phyloP scores from a whole-genome alignment of 2,888 invertebrate genomes.

The Diaperis boleti region DNA sequence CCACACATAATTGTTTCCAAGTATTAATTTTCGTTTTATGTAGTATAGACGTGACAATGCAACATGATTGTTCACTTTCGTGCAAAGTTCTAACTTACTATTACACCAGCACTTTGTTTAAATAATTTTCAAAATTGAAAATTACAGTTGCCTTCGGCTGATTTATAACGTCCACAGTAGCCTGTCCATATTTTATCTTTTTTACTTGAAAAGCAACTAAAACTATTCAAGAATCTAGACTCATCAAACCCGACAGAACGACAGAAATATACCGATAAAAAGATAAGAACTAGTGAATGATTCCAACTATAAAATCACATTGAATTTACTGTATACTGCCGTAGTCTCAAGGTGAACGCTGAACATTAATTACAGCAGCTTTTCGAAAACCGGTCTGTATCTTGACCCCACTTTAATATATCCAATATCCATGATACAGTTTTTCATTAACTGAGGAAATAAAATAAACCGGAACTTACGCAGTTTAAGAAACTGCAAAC shows the following conservation, averaged over 20 bases:
- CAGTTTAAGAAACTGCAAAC: background rate
- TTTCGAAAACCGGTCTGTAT: slow-evolving; percentile 33
- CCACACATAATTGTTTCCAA: background rate
- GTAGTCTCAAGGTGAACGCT: slow-evolving; percentile 25
- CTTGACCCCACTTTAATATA: slow-evolving; percentile 16
- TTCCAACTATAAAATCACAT: background rate
- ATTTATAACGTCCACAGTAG: no score
- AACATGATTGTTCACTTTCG: background rate
- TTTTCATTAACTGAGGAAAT: slow-evolving; percentile 20
- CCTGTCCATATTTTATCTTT: no score
- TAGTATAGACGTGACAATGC: background rate
- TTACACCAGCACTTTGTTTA: no score
- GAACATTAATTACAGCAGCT: slow-evolving; percentile 12
- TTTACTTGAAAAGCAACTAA: no score
- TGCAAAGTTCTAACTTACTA: background rate
- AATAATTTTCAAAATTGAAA: no score
- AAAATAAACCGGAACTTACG: slow-evolving; percentile 15
- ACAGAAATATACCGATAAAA: no score
- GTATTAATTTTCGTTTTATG: background rate
- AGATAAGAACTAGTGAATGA: no score
- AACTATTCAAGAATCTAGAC: background rate
- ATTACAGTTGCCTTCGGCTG: no score
- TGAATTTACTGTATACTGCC: slow-evolving; percentile 5
- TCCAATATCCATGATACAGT: slow-evolving; percentile 12
- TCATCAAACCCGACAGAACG: no score